Percentiles rank a stretch among this genome's conserved stretches.
Evolutionary conservation across 2,888 invertebrate species (phyloP).

Genomic region (Tolmerus cingulatus): DNA sequence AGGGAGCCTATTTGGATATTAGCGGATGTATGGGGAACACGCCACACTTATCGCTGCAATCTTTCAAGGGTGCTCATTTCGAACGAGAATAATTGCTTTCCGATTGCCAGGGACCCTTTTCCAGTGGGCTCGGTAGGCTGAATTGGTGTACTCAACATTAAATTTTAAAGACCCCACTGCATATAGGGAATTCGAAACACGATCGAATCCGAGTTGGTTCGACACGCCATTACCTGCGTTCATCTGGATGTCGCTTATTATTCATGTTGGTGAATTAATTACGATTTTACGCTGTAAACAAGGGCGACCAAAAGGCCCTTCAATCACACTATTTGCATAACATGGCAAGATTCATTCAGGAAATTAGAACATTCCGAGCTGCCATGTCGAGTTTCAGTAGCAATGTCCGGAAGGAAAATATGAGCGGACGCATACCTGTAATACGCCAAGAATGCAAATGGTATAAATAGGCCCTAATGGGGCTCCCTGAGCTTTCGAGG

Average conservation of each 20-base stretch:
- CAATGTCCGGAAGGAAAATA: background rate
- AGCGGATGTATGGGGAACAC: background rate
- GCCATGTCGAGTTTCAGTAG: background rate
- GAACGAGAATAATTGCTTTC: background rate
- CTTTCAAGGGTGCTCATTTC: background rate
- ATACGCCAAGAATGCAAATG: background rate
- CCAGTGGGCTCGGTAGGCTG: background rate
- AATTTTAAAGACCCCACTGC: background rate
- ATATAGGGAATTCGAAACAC: background rate
- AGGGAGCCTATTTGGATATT: background rate
- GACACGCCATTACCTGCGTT: background rate
- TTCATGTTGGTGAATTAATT: background rate
- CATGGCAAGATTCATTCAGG: background rate
- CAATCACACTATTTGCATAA: background rate
- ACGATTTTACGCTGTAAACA: background rate
- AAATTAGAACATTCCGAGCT: background rate
- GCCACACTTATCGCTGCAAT: background rate
- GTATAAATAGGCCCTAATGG: background rate
- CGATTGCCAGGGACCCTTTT: background rate
- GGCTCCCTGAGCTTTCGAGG: background rate
- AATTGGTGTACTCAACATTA: background rate
- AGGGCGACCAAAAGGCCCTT: background rate
- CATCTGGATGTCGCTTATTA: background rate
- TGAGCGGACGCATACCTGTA: background rate
- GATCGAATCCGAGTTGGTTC: background rate